Percentiles rank a stretch among this genome's conserved stretches.
Evolutionary conservation across 2,113 vertebrate genomes (phyloP).

Genomic region (Tachycineta bicolor): DNA sequence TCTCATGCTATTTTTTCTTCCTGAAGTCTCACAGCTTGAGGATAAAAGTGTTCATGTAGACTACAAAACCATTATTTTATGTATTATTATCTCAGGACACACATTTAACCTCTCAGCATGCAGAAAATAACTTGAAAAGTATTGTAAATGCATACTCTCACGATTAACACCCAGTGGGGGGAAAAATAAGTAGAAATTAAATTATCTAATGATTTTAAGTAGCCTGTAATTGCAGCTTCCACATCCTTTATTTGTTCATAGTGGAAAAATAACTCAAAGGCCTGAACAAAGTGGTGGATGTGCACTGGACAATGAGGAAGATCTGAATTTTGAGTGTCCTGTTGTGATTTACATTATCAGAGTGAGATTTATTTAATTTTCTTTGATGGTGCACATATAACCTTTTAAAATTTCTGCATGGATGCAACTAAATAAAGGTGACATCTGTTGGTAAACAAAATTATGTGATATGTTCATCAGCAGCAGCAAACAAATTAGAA

Average conservation of each 20-base stretch:
- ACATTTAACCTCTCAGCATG: background rate
- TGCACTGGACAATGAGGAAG: background rate
- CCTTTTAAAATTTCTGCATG: background rate
- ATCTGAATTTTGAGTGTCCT: background rate
- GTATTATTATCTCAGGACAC: background rate
- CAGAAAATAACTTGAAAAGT: background rate
- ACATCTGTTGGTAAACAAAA: background rate
- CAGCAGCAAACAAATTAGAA: background rate
- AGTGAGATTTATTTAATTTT: background rate
- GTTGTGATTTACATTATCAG: background rate
- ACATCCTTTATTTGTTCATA: background rate
- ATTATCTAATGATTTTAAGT: background rate
- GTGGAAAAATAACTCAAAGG: background rate
- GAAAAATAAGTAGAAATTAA: background rate
- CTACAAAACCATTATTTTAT: background rate
- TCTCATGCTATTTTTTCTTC: background rate
- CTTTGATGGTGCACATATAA: background rate
- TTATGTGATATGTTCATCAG: background rate
- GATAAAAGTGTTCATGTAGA: background rate
- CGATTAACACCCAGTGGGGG: background rate
- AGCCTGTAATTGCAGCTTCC: background rate
- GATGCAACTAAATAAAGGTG: background rate
- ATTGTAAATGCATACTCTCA: background rate
- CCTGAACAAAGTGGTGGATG: background rate
- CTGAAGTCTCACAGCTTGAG: background rate